Percentiles rank a stretch among this genome's conserved stretches.
phyloP scores from a whole-genome alignment of 2,113 vertebrate genomes.

The Syrrhaptes paradoxus region DNA sequence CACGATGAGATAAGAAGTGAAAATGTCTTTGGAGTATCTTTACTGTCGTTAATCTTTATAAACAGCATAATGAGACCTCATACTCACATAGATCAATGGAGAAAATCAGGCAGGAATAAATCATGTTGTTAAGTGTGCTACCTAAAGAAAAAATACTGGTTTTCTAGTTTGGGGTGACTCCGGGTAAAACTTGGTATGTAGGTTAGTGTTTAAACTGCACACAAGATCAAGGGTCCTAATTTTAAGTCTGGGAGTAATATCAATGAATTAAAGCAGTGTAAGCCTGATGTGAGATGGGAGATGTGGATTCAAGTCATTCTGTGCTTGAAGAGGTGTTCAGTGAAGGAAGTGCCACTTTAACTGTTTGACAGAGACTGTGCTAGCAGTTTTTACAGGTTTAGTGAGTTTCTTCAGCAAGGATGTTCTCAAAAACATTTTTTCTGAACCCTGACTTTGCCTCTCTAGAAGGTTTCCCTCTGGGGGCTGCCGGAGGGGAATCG shows the following conservation, averaged over 20 bases:
- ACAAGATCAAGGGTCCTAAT: neutral
- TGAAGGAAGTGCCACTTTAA: neutral
- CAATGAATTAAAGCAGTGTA: neutral
- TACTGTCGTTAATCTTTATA: neutral
- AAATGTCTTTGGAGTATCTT: neutral
- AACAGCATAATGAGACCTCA: neutral
- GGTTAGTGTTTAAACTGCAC: neutral
- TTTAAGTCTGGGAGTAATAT: neutral
- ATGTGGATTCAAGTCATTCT: neutral
- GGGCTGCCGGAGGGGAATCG: accelerated
- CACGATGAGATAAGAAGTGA: neutral
- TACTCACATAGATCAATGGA: neutral
- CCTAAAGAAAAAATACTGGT: neutral
- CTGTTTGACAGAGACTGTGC: neutral
- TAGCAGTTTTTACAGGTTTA: neutral
- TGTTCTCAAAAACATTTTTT: neutral
- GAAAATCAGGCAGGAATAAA: neutral
- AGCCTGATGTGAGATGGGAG: neutral
- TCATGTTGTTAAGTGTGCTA: neutral
- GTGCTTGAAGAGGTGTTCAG: neutral
- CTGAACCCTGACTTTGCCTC: neutral
- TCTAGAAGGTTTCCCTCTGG: neutral
- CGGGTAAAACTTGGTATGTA: neutral
- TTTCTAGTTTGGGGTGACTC: neutral
- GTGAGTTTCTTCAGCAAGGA: neutral